Conservation (phyloP, 2,797 vertebrate species). For the Gymnopithys bicolor region DNA sequence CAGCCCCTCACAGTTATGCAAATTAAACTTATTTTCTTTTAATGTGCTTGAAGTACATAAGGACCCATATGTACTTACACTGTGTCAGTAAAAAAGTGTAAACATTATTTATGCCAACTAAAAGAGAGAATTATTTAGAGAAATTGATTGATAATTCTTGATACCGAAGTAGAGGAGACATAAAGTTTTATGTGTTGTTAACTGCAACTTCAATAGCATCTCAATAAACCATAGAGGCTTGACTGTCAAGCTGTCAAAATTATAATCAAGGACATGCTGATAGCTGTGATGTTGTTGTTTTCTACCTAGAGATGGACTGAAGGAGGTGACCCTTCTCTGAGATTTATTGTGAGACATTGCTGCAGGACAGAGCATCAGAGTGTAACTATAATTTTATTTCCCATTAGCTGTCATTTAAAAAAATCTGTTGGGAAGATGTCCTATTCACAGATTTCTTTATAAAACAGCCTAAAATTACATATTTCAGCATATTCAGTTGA, state of each 20-base stretch:
- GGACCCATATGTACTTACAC: background rate
- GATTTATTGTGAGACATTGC: constrained; percentile 49
- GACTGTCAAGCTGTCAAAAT: constrained; percentile 18
- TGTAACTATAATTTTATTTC: constrained; percentile 71
- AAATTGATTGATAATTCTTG: background rate
- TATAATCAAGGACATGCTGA: constrained; percentile 2
- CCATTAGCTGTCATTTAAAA: constrained; percentile 59
- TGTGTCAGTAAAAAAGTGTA: background rate
- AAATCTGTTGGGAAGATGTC: constrained; percentile 55
- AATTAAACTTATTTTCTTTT: background rate
- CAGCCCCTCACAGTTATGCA: background rate
- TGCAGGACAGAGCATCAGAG: constrained; percentile 11
- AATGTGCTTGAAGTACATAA: background rate
- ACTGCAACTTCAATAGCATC: background rate
- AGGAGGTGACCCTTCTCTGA: background rate
- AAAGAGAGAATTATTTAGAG: background rate
- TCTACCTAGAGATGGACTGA: background rate
- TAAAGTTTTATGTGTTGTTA: background rate
- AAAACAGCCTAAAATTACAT: constrained; percentile 72
- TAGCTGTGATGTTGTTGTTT: background rate
- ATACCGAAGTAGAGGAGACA: background rate
- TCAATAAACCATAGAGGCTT: background rate
- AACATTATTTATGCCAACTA: background rate
- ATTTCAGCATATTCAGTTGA: constrained; percentile 69
- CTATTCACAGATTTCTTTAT: constrained; percentile 60